Evolutionary conservation across 2,888 invertebrate species (phyloP), one percentile per base, ranked within the genome.

Genomic region (Laothoe populi): DNA sequence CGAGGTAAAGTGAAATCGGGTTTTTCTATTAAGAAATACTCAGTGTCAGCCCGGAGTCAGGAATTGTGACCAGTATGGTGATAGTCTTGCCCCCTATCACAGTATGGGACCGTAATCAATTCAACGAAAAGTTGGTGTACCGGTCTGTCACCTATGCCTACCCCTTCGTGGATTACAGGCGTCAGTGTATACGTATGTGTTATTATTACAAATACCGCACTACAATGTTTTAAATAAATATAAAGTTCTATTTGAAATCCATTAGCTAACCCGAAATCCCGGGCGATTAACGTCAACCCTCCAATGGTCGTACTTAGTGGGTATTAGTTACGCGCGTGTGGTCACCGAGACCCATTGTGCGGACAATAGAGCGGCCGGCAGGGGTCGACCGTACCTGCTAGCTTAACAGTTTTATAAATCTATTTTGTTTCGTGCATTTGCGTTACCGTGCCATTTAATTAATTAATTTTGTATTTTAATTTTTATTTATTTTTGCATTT

Each of bases 311-410:
- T 78, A 79, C 84, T 86, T 84, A 82, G 78, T 77, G 70, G 70
- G 81, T 81, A 86, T 89, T 88, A 87, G 86, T 82, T 82, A 78
- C 86, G 88, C 89, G 86, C 85, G 88, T 88, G 89, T 78, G 83
- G 83, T 73, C 81, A 69, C 75, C 70, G 67, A 72, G 81, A 75
- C 80, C 83, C 78, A 81, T 82, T 82, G 81, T 82, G 63, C 62
- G 68, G 66, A 76, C 75, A 79, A 79, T 79, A 64, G 69, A 61
- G 42, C 31, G 31, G 31, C 1, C 38, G 48, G 61, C 68, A 70
- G 77, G 77, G 75, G 73, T 68, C 68, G 69, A 68, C 69, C 72
- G 66, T 75, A 80, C 82, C 81, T 82, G 79, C 44, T 79, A 75
- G 70, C 69, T 64, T 63, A 64, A 61, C 67, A 65, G 66, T 72